Evolutionary conservation across 1,140 invertebrate species (phyloP).

Genomic region (Ganaspis sp.): DNA sequence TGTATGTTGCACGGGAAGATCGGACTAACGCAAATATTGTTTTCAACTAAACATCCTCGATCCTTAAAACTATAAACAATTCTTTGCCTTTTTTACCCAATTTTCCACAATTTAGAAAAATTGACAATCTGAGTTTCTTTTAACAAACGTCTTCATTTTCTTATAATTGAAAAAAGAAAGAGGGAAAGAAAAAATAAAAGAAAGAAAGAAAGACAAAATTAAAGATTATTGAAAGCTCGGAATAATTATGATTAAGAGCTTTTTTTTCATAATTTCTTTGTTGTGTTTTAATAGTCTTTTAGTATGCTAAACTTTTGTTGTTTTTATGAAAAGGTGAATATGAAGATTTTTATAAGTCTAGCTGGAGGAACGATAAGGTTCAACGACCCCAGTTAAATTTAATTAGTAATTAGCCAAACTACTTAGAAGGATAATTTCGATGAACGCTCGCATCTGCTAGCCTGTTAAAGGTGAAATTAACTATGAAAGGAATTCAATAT

Average conservation of each 20-base stretch:
- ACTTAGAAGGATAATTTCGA: neutral
- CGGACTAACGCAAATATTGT: neutral
- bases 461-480: neutral
- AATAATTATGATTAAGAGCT: too few relatives aligned
- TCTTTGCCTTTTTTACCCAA: neutral
- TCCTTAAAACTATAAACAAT: neutral
- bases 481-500: conserved; percentile 9
- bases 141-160: too few relatives aligned
- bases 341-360: neutral
- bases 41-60: neutral
- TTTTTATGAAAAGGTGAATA: neutral
- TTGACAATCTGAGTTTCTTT: too few relatives aligned
- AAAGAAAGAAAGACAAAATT: too few relatives aligned
- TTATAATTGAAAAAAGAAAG: too few relatives aligned
- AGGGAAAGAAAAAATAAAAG: too few relatives aligned
- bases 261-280: too few relatives aligned
- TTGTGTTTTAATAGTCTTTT: too few relatives aligned
- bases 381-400: neutral
- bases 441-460: neutral
- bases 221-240: too few relatives aligned
- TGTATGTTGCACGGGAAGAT: neutral
- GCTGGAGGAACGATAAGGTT: neutral
- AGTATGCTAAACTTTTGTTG: neutral
- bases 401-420: conserved; percentile 4
- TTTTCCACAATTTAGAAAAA: too few relatives aligned